Conservation (phyloP, 2,797 vertebrate species). For the Chiropotes sagulatus region DNA sequence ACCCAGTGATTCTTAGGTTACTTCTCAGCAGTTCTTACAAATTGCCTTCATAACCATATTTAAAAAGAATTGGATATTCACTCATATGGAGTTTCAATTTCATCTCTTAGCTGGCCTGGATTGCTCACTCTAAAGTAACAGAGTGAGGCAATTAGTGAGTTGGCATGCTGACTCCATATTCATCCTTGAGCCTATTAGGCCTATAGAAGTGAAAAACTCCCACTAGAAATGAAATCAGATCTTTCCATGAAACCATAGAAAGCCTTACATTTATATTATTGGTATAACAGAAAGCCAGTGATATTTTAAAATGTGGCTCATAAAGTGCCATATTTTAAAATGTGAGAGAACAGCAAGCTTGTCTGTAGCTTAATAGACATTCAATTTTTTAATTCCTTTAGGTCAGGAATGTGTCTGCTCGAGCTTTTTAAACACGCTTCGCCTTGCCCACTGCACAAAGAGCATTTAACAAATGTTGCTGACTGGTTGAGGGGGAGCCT, state of each 20-base stretch:
- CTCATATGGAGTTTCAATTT: conserved; percentile 16
- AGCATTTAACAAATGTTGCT: conserved; percentile 14
- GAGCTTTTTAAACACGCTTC: neutral
- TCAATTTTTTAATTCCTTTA: conserved; percentile 27
- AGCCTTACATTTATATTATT: conserved; percentile 36
- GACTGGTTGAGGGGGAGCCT: neutral
- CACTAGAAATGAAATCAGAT: neutral
- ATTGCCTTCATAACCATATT: conserved; percentile 3
- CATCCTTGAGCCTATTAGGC: conserved; percentile 18
- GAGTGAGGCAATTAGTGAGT: neutral
- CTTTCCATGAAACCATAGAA: conserved; percentile 7
- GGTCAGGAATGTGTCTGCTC: neutral
- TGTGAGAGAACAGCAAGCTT: neutral
- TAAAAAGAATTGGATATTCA: conserved; percentile 16
- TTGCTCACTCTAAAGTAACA: neutral
- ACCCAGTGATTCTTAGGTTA: conserved; percentile 36
- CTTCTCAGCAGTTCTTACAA: conserved; percentile 32
- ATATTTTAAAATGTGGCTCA: conserved; percentile 20
- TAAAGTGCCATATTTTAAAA: conserved; percentile 13
- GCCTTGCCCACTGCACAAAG: neutral
- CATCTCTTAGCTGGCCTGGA: conserved; percentile 40
- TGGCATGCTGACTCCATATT: neutral
- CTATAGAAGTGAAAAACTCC: neutral
- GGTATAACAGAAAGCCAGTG: conserved; percentile 13
- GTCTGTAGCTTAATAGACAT: neutral